Evolutionary conservation across 2,888 invertebrate species (phyloP), one percentile per base, ranked within the genome.

Genomic region (Polydrusus tereticollis): DNA sequence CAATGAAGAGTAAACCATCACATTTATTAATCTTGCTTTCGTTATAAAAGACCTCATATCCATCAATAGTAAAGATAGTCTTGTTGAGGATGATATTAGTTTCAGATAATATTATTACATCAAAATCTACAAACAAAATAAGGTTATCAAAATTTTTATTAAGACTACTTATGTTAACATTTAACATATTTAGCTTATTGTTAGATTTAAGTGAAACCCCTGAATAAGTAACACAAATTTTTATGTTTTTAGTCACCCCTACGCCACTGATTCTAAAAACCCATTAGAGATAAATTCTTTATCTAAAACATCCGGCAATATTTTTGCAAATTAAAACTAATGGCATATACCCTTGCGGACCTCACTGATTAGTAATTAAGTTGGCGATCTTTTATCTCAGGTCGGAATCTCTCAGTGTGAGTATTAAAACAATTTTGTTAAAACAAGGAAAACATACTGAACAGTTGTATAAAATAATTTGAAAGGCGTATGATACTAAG

Each of bases 291-390:
- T 29, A 52, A 52, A 26, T 5, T 10, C 12, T 29, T 29, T 52
- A 52, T 52, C 52, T 16, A 26, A 14, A 52, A 12, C 29, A 52
- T 52, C 16, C 2, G 6, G 20, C 16, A 52, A 52, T 52, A 52
- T 52, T 29, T 52, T 52, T 52, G 26, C 52, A 26, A 52, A 26
- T 26, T 52, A 52, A 26, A 52, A 14, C 29, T 26, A 50, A 50
- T 43, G n/a, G 36, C 52, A 64, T 58, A 60, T 45, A 36, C 55
- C 38, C 52, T 26, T 43, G 50, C 67, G 67, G n/a, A 72, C 52
- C 33, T 47, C 67, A 65, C 68, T 68, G 72, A 66, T 67, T 60
- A 68, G 36, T 72, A 68, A 72, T 72, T 72, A 72, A 72, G 72
- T 67, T 72, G 62, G 67, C 62, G 62, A 55, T 67, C 47, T 45